These are phyloP conservation scores for Choristoneura rosaceana DNA, from an alignment of 2,888 invertebrate genomes.

Conservation along the genomic window DNA sequence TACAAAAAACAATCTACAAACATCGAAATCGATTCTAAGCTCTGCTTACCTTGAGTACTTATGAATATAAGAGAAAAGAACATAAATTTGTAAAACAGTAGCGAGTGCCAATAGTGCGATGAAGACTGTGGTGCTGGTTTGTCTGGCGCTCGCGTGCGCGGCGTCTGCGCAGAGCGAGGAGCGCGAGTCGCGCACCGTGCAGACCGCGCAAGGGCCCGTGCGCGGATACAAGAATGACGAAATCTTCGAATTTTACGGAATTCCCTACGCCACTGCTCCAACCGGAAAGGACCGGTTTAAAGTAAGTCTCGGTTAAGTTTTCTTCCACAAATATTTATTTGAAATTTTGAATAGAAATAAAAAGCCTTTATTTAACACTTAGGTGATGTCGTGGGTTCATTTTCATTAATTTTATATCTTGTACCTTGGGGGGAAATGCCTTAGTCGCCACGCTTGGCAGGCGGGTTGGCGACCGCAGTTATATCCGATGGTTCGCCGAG, in stretches of 20 bases:
- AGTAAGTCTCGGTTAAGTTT: not conserved
- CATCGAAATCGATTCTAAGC: too few relatives aligned
- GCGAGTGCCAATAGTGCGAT: not conserved
- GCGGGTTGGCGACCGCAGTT: too few relatives aligned
- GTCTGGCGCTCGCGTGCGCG: not conserved
- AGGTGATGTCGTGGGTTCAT: too few relatives aligned
- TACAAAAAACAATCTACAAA: too few relatives aligned
- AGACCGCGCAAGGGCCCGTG: constrained; percentile 17
- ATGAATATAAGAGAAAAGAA: not conserved
- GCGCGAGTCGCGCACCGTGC: constrained; percentile 22
- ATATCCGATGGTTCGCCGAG: too few relatives aligned
- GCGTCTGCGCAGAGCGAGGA: not conserved
- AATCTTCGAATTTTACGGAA: constrained; percentile 15
- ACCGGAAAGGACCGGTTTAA: not conserved
- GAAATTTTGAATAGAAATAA: too few relatives aligned
- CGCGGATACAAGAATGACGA: constrained; percentile 7
- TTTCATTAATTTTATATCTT: too few relatives aligned
- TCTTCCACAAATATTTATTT: too few relatives aligned
- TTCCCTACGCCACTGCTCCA: constrained; percentile 9
- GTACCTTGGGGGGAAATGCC: too few relatives aligned
- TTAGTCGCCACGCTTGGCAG: too few relatives aligned
- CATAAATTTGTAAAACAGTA: not conserved
- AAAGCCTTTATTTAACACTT: too few relatives aligned
- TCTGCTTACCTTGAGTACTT: too few relatives aligned
- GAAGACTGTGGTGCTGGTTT: not conserved